Evolutionary conservation across 92 coral and sea anemone genomes (phyloP), one percentile per base, ranked within the genome.

Genomic region (Epizoanthus ramosus): DNA sequence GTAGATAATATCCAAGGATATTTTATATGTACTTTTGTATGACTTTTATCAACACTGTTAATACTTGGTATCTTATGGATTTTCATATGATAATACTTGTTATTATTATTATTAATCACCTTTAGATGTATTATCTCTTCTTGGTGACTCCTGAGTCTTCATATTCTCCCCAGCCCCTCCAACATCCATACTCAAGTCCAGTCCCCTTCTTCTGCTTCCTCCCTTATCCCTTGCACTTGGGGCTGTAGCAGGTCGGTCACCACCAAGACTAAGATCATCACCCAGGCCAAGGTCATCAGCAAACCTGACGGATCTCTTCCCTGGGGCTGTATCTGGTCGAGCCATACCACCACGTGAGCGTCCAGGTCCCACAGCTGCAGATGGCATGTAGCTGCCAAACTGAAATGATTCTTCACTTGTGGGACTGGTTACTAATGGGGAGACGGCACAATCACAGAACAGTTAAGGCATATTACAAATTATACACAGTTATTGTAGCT

Each of bases 371-470:
- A 87, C 84, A 33, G 92, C 73, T 61, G 98, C 98, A 21, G 98
- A 94, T 12, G 99, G 99, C 81, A 87, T 94, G 87, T 97, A 97
- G 64, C 97, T 91, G 31, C 99, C 99, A 81, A 97, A 97, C 88
- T 90, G 95, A 79, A 97, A 97, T 19, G 98, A 80, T 12, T 96
- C 99, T 61, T 94, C 98, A 12, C 85, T 73, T 6, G 98, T 87
- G 5, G 98, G 93, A 68, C 93, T 93, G 73, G 85, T 66, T 33
- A 86, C 90, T 89, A 80, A 50, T 50, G 54, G 15, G 54, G 54
- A 50, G 54, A 50, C 10, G 15, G 54, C 54, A 50, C 14, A 16
- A 50, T 50, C 54, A 50, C 10, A 50, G 54, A 50, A 50, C 0
- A 50, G 54, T 10, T 50, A 50, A 50, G 5, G 50, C 5, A 43